phyloP scores from a whole-genome alignment of 2,113 vertebrate species.

The Scomber scombrus region DNA sequence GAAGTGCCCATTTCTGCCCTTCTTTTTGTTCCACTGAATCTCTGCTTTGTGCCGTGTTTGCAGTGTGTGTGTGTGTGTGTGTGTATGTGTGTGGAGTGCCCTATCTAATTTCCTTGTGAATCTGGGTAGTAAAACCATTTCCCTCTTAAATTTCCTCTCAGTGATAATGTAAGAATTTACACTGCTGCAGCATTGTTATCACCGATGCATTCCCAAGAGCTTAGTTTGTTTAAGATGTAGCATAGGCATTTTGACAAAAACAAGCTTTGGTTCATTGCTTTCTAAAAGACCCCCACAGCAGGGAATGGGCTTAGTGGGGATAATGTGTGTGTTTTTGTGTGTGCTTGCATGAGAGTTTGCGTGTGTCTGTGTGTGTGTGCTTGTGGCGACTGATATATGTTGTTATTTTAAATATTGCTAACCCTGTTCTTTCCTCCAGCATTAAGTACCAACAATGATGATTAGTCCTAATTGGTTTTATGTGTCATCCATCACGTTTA shows the following conservation, averaged over 20 bases:
- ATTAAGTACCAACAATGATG: constrained; percentile 74
- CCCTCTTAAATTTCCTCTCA: constrained; percentile 60
- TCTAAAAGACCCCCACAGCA: constrained; percentile 58
- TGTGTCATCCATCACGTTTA: constrained; percentile 68
- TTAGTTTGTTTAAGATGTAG: constrained; percentile 72
- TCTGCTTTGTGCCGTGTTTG: constrained; percentile 55
- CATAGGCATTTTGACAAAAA: constrained; percentile 65
- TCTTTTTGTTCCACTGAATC: constrained; percentile 30
- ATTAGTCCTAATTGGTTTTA: constrained; percentile 78
- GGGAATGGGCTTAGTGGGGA: constrained; percentile 53
- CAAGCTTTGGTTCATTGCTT: constrained; percentile 66
- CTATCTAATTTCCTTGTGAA: constrained; percentile 55
- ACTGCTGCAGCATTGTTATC: constrained; percentile 63
- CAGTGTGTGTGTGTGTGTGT: constrained; percentile 53
- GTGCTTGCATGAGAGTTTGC: neutral
- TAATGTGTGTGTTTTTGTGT: constrained; percentile 48
- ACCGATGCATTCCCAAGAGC: constrained; percentile 56
- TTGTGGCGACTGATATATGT: constrained; percentile 55
- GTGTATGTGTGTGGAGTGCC: constrained; percentile 61
- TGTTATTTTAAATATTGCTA: constrained; percentile 73
- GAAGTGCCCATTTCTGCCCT: constrained; percentile 16
- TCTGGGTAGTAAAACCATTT: constrained; percentile 60
- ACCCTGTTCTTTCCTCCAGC: constrained; percentile 60
- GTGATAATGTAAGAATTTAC: constrained; percentile 71
- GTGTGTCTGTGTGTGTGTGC: constrained; percentile 24